Evolutionary conservation across 1,140 invertebrate genomes (phyloP).

Genomic region (Ostrea denselamellosa): DNA sequence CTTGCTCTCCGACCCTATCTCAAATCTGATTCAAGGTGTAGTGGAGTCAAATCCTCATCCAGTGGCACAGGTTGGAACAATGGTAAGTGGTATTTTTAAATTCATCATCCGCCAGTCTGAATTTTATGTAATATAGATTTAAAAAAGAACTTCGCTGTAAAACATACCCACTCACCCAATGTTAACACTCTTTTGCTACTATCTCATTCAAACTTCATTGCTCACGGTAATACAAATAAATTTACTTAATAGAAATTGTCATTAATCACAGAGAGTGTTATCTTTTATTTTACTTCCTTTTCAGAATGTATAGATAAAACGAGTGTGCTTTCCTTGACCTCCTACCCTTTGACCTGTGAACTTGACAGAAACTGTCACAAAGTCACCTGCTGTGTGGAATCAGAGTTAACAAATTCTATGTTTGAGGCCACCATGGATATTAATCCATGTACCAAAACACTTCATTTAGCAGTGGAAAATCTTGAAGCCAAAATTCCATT

Average conservation of each 20-base stretch:
- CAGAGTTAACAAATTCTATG: constrained; percentile 40
- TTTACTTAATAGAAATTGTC: too few relatives aligned
- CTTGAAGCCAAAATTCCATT: constrained; percentile 50
- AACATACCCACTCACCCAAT: too few relatives aligned
- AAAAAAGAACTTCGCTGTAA: too few relatives aligned
- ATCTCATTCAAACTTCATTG: too few relatives aligned
- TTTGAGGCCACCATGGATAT: constrained; percentile 47
- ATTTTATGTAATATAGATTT: too few relatives aligned
- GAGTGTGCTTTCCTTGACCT: constrained; percentile 23
- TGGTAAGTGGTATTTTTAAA: not conserved
- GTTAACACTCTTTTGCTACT: too few relatives aligned
- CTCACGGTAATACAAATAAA: too few relatives aligned
- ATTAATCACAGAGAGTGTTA: too few relatives aligned
- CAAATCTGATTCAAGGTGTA: not conserved
- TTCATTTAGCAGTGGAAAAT: constrained; percentile 55
- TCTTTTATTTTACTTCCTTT: constrained; percentile 4
- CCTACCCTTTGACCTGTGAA: constrained; percentile 42
- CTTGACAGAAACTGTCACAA: constrained; percentile 50
- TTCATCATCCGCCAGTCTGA: not conserved
- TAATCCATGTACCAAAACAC: constrained; percentile 48
- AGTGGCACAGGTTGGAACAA: not conserved
- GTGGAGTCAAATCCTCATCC: not conserved
- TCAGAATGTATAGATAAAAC: constrained; percentile 40
- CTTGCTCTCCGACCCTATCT: not conserved
- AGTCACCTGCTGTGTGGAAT: constrained; percentile 55